Conservation (phyloP, 2,113 vertebrate genomes). For the Bettongia penicillata region DNA sequence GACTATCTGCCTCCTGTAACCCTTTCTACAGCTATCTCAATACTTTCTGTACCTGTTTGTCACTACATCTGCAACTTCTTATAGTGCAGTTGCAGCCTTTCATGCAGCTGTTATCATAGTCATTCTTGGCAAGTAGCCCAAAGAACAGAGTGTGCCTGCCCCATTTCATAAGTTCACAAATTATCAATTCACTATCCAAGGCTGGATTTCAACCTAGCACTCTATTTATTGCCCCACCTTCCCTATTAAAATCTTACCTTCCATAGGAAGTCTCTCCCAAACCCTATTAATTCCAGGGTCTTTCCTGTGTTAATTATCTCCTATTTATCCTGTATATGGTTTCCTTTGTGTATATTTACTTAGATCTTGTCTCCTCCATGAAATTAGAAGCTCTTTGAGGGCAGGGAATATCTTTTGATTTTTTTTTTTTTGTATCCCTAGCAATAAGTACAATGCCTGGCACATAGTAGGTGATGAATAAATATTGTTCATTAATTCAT, state of each 20-base stretch:
- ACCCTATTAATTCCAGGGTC: neutral
- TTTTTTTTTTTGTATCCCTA: neutral
- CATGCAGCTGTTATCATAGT: neutral
- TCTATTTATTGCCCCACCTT: neutral
- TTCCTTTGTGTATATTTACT: neutral
- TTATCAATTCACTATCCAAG: neutral
- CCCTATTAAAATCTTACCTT: neutral
- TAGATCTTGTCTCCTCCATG: neutral
- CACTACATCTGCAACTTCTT: neutral
- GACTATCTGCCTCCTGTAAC: neutral
- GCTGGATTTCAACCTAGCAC: neutral
- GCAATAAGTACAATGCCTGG: neutral
- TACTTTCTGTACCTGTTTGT: neutral
- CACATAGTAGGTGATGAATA: neutral
- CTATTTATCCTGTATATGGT: neutral
- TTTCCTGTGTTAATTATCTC: neutral
- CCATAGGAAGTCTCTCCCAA: neutral
- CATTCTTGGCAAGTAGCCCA: neutral
- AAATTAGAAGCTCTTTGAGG: neutral
- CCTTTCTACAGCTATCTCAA: neutral
- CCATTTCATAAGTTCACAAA: neutral
- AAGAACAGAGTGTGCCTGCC: neutral
- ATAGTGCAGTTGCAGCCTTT: neutral
- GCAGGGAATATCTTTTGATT: neutral
- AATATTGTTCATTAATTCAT: neutral